Conservation (phyloP, 2,113 vertebrate species). For the Pithys albifrons region DNA sequence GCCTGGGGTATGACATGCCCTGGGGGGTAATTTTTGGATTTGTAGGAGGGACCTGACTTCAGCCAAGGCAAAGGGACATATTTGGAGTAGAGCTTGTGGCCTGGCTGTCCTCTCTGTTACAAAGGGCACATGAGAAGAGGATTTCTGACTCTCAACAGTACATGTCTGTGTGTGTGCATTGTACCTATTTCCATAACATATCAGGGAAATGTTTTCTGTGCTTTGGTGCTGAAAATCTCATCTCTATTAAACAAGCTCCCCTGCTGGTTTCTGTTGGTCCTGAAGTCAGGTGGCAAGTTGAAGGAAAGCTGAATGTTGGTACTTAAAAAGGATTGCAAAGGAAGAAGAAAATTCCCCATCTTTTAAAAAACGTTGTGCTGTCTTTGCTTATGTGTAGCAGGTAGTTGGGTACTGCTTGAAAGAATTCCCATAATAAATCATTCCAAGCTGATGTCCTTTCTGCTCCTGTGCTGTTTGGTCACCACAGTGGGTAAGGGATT, state of each 20-base stretch:
- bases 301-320: not conserved
- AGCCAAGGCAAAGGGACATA: not conserved
- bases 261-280: not conserved
- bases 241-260: not conserved
- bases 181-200: not conserved
- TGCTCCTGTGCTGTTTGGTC: not conserved
- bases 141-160: not conserved
- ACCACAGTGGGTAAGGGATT: not conserved
- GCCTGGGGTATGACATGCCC: not conserved
- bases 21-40: not conserved
- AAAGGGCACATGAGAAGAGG: not conserved
- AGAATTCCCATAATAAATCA: not conserved
- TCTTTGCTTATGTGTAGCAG: not conserved
- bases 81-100: not conserved
- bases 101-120: not conserved
- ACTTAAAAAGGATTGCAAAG: not conserved
- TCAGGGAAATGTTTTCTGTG: not conserved
- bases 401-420: not conserved
- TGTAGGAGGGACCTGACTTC: not conserved
- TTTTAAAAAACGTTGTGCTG: not conserved
- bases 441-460: not conserved
- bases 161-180: not conserved
- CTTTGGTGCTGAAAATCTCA: not conserved
- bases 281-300: not conserved
- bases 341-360: not conserved